A percentile compares a stretch with the other conserved stretches of the same genome.
phyloP scores from a whole-genome alignment of 2,888 invertebrate genomes.

The Drosophila peninsularis region DNA sequence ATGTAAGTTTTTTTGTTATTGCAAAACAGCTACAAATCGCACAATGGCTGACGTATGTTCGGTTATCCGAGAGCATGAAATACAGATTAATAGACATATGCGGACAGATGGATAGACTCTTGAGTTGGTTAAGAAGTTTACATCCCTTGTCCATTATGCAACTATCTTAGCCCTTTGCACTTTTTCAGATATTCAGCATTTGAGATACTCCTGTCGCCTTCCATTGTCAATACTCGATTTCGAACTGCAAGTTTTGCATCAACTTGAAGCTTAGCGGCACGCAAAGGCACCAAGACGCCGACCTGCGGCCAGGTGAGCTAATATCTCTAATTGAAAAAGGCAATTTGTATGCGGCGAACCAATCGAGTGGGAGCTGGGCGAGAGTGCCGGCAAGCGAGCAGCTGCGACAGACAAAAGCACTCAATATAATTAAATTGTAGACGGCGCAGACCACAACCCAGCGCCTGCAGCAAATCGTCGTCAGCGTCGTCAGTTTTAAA shows the following conservation, averaged over 20 bases:
- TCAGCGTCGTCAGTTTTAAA: conserved; percentile 36
- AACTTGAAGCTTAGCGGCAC: conserved; percentile 40
- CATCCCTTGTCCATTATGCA: not conserved
- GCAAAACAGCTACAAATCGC: conserved; percentile 42
- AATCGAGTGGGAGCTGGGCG: conserved; percentile 35
- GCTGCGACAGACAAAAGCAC: conserved; percentile 70
- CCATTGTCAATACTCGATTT: conserved; percentile 45
- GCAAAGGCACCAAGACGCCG: conserved; percentile 34
- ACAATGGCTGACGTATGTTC: conserved; percentile 28
- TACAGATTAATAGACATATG: not conserved
- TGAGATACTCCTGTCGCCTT: conserved; percentile 19
- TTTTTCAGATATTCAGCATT: conserved; percentile 25
- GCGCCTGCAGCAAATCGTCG: conserved; percentile 3
- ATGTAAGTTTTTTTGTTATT: conserved; percentile 44
- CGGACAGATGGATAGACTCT: not conserved
- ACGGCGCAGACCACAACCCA: conserved; percentile 19
- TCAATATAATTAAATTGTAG: conserved; percentile 76
- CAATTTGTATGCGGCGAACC: conserved; percentile 72
- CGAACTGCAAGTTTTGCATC: conserved; percentile 64
- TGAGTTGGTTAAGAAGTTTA: not conserved
- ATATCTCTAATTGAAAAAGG: conserved; percentile 77
- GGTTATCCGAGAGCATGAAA: conserved; percentile 13
- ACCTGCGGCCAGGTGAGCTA: conserved; percentile 54
- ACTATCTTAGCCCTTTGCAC: not conserved
- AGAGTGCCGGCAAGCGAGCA: conserved; percentile 15